Base-by-base conservation (phyloP, 2,113 vertebrate genomes). In the Pao palembangensis region DNA sequence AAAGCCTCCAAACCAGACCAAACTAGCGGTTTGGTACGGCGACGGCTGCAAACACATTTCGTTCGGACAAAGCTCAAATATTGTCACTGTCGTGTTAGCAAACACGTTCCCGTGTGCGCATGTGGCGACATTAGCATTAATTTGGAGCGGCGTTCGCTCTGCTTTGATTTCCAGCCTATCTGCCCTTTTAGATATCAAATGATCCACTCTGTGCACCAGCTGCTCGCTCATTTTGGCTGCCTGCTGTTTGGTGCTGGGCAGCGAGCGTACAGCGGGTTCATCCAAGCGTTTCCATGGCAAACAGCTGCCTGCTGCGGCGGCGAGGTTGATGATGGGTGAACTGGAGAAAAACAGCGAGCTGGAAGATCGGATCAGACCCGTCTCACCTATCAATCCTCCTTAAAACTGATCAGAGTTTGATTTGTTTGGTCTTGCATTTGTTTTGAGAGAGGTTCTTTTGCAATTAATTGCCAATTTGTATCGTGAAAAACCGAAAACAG, bases 111-210 rank as follows among this genome's bases (percentile, higher is more conserved):
- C 34, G 8, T 12, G 34, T 12, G 34, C 34, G 34, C 34, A 38
- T 12, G 8, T 8, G 34, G 23, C 6, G 42, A 25, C 17, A 73
- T 65, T 59, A 50, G 31, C 63, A 70, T 55, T 52, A 7, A 51
- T 62, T 69, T 66, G 51, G 12, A 61, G 25, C 20, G 19, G 44
- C 62, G 31, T 50, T 60, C 41, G 31, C 58, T 44, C 47, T 49
- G n/a, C 15, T 65, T 31, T 69, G 41, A 25, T 51, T 55, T 65
- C 56, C 18, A 28, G 34, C 11, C 31, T 21, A 16, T 58, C 51
- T 8, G 17, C n/a, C 31, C 58, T 47, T 38, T 18, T 46, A 42
- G 14, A 5, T n/a, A 1, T 21, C 18, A 15, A 41, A 16, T 55
- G 25, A 23, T 59, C 25, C 20, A 52, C 25, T 43, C 5, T 41